These are phyloP conservation scores for Bucco capensis DNA, from an alignment of 2,113 vertebrate genomes.

Conservation along the genomic window DNA sequence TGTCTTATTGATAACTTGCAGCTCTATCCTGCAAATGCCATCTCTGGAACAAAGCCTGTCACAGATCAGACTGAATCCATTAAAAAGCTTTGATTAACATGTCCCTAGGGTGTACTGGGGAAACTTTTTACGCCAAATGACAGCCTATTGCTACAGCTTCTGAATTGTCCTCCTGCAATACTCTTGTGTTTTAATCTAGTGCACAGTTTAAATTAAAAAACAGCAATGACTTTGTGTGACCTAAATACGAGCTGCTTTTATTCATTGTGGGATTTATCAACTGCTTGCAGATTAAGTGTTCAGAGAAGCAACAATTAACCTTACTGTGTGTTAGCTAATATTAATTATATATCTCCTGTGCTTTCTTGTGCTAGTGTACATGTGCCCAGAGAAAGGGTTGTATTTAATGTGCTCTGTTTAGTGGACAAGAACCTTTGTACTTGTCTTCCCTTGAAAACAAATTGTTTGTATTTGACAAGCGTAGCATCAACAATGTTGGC, in stretches of 20 bases:
- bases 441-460: constrained; percentile 61
- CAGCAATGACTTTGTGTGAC: constrained; percentile 79
- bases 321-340: constrained; percentile 65
- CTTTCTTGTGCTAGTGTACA: constrained; percentile 28
- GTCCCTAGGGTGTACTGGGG: constrained; percentile 74
- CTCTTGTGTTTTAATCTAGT: constrained; percentile 75
- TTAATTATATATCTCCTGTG: constrained; percentile 65
- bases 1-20: constrained; percentile 82
- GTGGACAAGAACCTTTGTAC: constrained; percentile 52
- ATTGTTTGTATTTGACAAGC: constrained; percentile 66
- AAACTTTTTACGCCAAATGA: constrained; percentile 75
- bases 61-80: constrained; percentile 81
- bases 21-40: constrained; percentile 75
- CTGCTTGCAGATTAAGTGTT: constrained; percentile 72
- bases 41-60: constrained; percentile 80
- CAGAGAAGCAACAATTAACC: constrained; percentile 75
- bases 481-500: constrained; percentile 37
- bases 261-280: constrained; percentile 74
- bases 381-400: constrained; percentile 25
- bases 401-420: constrained; percentile 55
- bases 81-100: constrained; percentile 81
- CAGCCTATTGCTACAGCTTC: constrained; percentile 66
- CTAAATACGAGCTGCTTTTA: constrained; percentile 71
- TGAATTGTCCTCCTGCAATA: constrained; percentile 71
- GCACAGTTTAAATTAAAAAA: constrained; percentile 75